Evolutionary conservation across 2,797 vertebrate species (phyloP).

Genomic region (Adelosebastes latens): DNA sequence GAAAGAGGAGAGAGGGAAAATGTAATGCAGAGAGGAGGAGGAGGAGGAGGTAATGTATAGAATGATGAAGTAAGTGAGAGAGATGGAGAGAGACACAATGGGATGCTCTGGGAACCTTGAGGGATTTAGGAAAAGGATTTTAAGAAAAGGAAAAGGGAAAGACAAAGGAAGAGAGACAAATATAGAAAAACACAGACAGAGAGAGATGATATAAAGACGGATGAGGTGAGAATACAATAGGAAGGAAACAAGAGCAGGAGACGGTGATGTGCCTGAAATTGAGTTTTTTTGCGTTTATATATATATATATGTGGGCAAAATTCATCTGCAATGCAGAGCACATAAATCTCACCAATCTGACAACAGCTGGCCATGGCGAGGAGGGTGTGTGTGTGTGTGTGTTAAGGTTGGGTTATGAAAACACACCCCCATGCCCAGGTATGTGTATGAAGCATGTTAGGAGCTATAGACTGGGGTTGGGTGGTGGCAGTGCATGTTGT

Average conservation of each 20-base stretch:
- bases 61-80: slow-evolving; percentile 72
- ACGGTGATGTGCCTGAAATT: slow-evolving; percentile 2
- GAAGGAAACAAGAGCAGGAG: background rate
- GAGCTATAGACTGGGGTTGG: slow-evolving; percentile 3
- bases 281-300: background rate
- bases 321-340: slow-evolving; percentile 76
- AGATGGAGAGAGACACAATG: slow-evolving; percentile 65
- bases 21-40: slow-evolving; percentile 64
- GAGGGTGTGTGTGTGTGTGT: slow-evolving; percentile 27
- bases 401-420: slow-evolving; percentile 7
- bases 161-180: slow-evolving; percentile 40
- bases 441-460: background rate
- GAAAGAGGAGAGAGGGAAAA: slow-evolving; percentile 59
- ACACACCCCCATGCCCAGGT: background rate
- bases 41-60: slow-evolving; percentile 63
- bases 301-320: slow-evolving; percentile 13
- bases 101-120: slow-evolving; percentile 59
- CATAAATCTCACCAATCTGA: slow-evolving; percentile 75
- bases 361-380: slow-evolving; percentile 71
- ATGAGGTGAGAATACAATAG: slow-evolving; percentile 54
- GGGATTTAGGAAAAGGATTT: slow-evolving; percentile 44
- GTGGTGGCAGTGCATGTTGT: slow-evolving; percentile 56
- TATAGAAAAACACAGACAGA: slow-evolving; percentile 42
- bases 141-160: slow-evolving; percentile 21
- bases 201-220: slow-evolving; percentile 44